Percentiles rank a stretch among this genome's conserved stretches.
Conservation (phyloP, 2,113 vertebrate genomes). For the Archilochus colubris region DNA sequence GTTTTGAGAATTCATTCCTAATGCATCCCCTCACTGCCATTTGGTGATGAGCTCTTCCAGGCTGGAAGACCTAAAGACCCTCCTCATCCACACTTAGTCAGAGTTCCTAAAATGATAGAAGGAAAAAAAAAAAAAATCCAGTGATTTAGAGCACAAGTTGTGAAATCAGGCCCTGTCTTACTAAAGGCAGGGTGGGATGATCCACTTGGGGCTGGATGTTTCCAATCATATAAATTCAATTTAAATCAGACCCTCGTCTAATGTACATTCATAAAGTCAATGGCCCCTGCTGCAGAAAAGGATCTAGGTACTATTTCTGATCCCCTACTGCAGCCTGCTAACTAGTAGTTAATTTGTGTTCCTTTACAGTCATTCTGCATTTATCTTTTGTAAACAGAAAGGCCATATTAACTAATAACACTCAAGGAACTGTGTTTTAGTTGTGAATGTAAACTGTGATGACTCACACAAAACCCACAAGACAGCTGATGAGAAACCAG, state of each 20-base stretch:
- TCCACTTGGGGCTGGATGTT: background rate
- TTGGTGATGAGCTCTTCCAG: background rate
- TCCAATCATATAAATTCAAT: background rate
- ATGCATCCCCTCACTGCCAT: background rate
- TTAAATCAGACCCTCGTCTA: background rate
- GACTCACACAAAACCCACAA: slow-evolving; percentile 33
- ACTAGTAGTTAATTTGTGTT: background rate
- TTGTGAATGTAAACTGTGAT: background rate
- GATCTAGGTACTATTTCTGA: background rate
- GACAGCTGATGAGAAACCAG: slow-evolving; percentile 5
- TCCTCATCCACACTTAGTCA: background rate
- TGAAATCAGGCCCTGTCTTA: background rate
- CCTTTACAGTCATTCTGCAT: background rate
- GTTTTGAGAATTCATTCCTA: background rate
- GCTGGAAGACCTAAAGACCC: background rate
- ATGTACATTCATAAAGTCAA: background rate
- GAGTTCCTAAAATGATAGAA: background rate
- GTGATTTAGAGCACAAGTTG: background rate
- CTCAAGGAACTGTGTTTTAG: slow-evolving; percentile 14
- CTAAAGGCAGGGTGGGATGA: background rate
- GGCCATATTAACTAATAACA: background rate
- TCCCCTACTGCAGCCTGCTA: background rate
- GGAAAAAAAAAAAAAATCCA: background rate
- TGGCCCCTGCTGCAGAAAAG: background rate
- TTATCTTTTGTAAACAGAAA: background rate